Evolutionary conservation across 2,888 invertebrate genomes (phyloP), one percentile per base, ranked within the genome.

Genomic region (Scaptomyza reducta): DNA sequence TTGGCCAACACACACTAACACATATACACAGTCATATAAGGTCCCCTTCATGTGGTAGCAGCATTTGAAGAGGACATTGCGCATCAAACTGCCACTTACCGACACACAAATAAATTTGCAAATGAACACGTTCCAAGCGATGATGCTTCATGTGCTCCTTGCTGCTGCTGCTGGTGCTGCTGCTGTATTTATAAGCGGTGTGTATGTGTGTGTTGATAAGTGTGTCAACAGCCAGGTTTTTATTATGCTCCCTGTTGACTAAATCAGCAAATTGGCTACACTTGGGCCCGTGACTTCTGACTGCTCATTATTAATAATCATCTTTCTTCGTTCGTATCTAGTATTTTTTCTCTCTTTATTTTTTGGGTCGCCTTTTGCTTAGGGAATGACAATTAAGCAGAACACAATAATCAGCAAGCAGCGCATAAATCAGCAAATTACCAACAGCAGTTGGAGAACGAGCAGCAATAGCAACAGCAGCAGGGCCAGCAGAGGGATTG

Each of bases 41-140:
- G 73, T 59, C 65, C 70, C 60, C 70, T 73, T 65, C 18, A 65
- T 76, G 63, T 70, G 50, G 25, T 38, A 14, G 69, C 71, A 69
- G 70, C 79, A 79, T 80, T 81, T 83, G 81, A 81, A 81, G 81
- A 78, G 80, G 72, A 87, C 85, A 85, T 79, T 84, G 85, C 79
- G 78, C 85, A 84, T 81, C 85, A 88, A 87, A 87, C 82, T 81
- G 77, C 81, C 76, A 83, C 85, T 85, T 85, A 85, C 70, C 84
- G 84, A 75, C 83, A 81, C 85, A 83, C 81, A 87, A 86, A 88
- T 86, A 87, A 86, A 85, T 88, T 88, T 78, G 79, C 87, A 87
- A 88, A 87, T 81, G 83, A 87, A 87, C 89, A 89, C 89, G 89
- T 89, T 87, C 78, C 82, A 68, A 73, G 85, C 74, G 69, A 56